phyloP scores from a whole-genome alignment of 2,888 invertebrate genomes.

The Galerucella calmariensis region DNA sequence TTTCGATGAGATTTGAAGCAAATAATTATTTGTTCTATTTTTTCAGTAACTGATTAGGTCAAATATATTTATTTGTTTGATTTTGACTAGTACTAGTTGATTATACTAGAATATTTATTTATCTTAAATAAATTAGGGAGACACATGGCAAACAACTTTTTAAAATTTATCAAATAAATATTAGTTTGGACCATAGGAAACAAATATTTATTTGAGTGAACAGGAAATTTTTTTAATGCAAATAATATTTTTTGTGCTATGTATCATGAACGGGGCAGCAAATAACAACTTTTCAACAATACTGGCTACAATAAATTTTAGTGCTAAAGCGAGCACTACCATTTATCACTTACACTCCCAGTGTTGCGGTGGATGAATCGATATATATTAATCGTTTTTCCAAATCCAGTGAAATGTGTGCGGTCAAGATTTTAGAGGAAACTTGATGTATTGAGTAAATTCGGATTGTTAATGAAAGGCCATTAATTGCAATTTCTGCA shows the following conservation, averaged over 20 bases:
- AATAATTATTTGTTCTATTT: too few relatives aligned
- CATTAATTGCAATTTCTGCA: background rate
- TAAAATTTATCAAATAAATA: too few relatives aligned
- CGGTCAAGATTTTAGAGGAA: background rate
- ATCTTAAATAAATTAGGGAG: too few relatives aligned
- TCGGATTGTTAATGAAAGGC: slow-evolving; percentile 20
- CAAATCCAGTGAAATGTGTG: slow-evolving; percentile 7
- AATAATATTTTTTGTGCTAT: background rate
- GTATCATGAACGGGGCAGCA: background rate
- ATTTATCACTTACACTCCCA: slow-evolving; percentile 45
- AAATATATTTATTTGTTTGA: too few relatives aligned
- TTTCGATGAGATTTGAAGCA: too few relatives aligned
- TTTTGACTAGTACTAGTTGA: too few relatives aligned
- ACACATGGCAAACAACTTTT: too few relatives aligned
- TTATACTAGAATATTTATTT: too few relatives aligned
- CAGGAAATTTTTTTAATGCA: too few relatives aligned
- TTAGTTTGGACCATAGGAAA: too few relatives aligned
- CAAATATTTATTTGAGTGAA: too few relatives aligned
- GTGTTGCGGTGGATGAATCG: slow-evolving; percentile 25
- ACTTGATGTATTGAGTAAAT: slow-evolving; percentile 15
- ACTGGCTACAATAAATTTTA: slow-evolving; percentile 36
- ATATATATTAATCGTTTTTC: slow-evolving; percentile 25
- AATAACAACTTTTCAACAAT: slow-evolving; percentile 33
- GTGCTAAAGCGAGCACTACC: slow-evolving; percentile 43
- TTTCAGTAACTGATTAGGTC: too few relatives aligned